A percentile compares a stretch with the other conserved stretches of the same genome.
Evolutionary conservation across 2,888 invertebrate species (phyloP).

Genomic region (Patella pellucida): DNA sequence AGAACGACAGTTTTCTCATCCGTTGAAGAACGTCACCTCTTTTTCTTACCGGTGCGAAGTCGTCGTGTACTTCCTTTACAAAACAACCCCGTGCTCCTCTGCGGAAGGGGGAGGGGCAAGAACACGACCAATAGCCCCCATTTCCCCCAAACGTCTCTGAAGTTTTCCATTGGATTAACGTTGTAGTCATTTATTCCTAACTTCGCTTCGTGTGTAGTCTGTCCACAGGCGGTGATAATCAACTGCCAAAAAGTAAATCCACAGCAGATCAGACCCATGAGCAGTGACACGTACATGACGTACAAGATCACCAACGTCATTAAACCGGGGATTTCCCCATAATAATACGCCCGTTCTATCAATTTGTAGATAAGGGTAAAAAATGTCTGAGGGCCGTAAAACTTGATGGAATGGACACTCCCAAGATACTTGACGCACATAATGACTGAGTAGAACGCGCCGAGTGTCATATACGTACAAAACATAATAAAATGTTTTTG

Average conservation of each 20-base stretch:
- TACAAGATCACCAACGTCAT: slow-evolving; percentile 34
- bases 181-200: slow-evolving; percentile 14
- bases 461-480: slow-evolving; percentile 44
- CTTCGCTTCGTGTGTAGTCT: slow-evolving; percentile 45
- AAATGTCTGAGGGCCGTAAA: slow-evolving; percentile 44
- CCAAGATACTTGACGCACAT: slow-evolving; percentile 31
- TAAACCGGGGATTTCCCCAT: slow-evolving; percentile 16
- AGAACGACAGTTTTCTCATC: too few relatives aligned
- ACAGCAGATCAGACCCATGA: slow-evolving; percentile 34
- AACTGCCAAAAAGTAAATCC: slow-evolving; percentile 45
- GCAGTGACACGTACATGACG: slow-evolving; percentile 35
- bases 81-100: too few relatives aligned
- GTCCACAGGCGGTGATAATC: slow-evolving; percentile 33
- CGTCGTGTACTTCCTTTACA: too few relatives aligned
- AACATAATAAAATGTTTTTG: slow-evolving; percentile 49
- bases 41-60: too few relatives aligned
- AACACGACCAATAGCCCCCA: too few relatives aligned
- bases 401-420: slow-evolving; percentile 27
- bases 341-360: slow-evolving; percentile 17
- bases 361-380: slow-evolving; percentile 32
- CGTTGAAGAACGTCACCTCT: too few relatives aligned
- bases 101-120: too few relatives aligned
- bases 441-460: slow-evolving; percentile 39
- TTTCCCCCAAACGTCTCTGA: too few relatives aligned
- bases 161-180: too few relatives aligned